Evolutionary conservation across 1,140 invertebrate species (phyloP).

Genomic region (Augochlora pura): DNA sequence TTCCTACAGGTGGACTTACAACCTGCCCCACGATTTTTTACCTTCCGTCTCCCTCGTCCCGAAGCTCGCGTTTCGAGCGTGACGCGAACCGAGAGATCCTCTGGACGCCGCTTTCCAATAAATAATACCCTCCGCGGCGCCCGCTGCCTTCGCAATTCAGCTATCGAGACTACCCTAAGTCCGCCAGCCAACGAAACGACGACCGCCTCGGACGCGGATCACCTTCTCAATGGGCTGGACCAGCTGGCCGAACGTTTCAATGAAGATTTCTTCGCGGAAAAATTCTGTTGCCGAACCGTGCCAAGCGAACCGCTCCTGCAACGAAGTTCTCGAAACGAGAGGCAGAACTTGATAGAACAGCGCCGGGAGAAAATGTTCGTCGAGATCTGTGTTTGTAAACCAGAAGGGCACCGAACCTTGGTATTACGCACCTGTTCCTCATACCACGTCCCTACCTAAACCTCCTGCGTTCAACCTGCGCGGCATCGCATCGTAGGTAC

Average conservation of each 20-base stretch:
- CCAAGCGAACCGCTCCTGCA: not conserved
- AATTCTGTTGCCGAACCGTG: not conserved
- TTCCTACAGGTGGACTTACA: conserved; percentile 60
- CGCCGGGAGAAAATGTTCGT: not conserved
- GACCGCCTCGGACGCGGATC: not conserved
- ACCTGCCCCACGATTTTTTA: conserved; percentile 58
- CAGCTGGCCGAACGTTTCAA: not conserved
- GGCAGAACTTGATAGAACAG: not conserved
- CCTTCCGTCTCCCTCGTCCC: conserved; percentile 17
- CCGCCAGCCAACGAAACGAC: not conserved
- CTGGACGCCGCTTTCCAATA: not conserved
- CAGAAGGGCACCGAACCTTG: conserved; percentile 42
- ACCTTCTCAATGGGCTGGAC: no score
- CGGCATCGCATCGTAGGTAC: conserved; percentile 68
- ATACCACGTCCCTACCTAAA: conserved; percentile 73
- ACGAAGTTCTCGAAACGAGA: not conserved
- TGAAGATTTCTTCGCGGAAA: no score
- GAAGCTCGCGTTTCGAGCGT: conserved; percentile 6
- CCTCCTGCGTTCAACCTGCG: conserved; percentile 78
- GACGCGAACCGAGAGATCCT: not conserved
- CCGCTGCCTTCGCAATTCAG: not conserved
- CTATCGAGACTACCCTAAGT: no score
- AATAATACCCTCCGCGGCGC: not conserved
- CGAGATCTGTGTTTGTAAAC: conserved; percentile 27
- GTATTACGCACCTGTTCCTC: conserved; percentile 72